These are phyloP conservation scores for Anas flavirostris DNA, from an alignment of 2,797 vertebrate species.

Conservation along the genomic window DNA sequence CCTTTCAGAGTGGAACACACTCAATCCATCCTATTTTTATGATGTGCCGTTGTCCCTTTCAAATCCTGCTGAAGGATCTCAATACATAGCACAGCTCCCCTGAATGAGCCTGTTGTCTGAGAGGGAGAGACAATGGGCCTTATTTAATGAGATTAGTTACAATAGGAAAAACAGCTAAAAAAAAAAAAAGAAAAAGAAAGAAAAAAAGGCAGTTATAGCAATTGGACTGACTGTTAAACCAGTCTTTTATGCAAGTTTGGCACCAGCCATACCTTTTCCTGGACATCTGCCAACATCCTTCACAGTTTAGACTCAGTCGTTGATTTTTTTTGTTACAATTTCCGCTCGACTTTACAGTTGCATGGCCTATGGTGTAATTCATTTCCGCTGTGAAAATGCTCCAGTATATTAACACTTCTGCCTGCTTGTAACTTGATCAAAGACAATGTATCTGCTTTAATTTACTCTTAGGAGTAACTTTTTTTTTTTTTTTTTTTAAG, in stretches of 20 bases:
- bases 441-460: slow-evolving; percentile 56
- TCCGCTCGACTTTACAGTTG: slow-evolving; percentile 57
- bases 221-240: slow-evolving; percentile 68
- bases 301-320: slow-evolving; percentile 46
- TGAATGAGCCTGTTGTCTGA: slow-evolving; percentile 76
- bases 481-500: not conserved
- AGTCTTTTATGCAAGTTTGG: slow-evolving; percentile 74
- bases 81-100: not conserved
- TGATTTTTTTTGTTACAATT: slow-evolving; percentile 60
- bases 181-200: slow-evolving; percentile 22
- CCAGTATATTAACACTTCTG: slow-evolving; percentile 65
- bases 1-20: slow-evolving; percentile 48
- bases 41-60: slow-evolving; percentile 56
- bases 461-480: slow-evolving; percentile 26
- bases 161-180: slow-evolving; percentile 74
- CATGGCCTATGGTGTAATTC: slow-evolving; percentile 68
- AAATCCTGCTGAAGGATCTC: slow-evolving; percentile 52
- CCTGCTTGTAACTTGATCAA: slow-evolving; percentile 64
- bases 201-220: slow-evolving; percentile 57
- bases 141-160: slow-evolving; percentile 79
- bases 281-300: slow-evolving; percentile 67
- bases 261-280: slow-evolving; percentile 77
- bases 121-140: slow-evolving; percentile 67
- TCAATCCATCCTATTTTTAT: slow-evolving; percentile 51
- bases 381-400: slow-evolving; percentile 73